Evolutionary conservation across 2,888 invertebrate genomes (phyloP).

Genomic region (Heterodera filipjevi): DNA sequence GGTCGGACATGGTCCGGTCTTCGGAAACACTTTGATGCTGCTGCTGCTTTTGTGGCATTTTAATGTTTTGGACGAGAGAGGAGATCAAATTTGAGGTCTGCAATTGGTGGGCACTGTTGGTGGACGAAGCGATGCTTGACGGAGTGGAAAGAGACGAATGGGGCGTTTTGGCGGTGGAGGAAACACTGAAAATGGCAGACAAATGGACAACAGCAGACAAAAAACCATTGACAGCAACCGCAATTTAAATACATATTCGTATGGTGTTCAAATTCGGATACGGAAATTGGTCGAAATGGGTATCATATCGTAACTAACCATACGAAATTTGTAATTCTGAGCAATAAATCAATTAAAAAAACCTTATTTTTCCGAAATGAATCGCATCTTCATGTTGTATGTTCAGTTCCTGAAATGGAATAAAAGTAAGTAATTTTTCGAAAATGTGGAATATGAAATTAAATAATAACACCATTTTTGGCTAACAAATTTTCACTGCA

Average conservation of each 20-base stretch:
- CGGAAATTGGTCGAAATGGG: no score
- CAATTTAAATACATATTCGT: no score
- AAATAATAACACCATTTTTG: no score
- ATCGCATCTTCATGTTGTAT: slow-evolving; percentile 31
- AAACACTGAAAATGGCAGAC: background rate
- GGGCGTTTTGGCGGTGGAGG: background rate
- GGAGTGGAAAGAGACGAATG: background rate
- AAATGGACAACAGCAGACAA: background rate
- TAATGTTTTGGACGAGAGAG: slow-evolving; percentile 34
- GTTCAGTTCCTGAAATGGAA: slow-evolving; percentile 30
- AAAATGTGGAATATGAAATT: no score
- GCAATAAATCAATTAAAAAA: background rate
- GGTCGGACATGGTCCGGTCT: slow-evolving; percentile 14
- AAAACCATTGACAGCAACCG: no score
- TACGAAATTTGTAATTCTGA: no score
- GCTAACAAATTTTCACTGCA: background rate
- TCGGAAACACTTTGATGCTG: background rate
- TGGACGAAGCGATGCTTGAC: background rate
- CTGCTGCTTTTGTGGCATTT: slow-evolving; percentile 27
- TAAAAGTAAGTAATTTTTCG: background rate
- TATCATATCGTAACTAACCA: no score
- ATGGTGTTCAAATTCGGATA: no score
- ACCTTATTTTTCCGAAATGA: slow-evolving; percentile 14
- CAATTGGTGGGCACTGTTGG: background rate
- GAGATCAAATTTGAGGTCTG: slow-evolving; percentile 29